Percentiles rank a stretch among this genome's conserved stretches.
Evolutionary conservation across 2,888 invertebrate species (phyloP).

Genomic region (Plemyria rubiginata): DNA sequence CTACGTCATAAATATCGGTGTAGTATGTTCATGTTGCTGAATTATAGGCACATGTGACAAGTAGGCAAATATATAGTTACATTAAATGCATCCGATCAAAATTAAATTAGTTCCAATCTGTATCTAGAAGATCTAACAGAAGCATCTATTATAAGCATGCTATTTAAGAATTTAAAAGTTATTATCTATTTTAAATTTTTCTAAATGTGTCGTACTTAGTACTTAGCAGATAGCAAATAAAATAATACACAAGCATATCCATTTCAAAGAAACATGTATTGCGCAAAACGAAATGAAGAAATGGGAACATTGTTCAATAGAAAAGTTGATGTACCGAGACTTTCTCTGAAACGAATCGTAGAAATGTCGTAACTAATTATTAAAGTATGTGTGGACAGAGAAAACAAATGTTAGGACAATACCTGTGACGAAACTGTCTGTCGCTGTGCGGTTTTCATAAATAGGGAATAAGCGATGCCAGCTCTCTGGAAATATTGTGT

Average conservation of each 20-base stretch:
- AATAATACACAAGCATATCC: not conserved
- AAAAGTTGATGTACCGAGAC: constrained; percentile 47
- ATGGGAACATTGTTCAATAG: constrained; percentile 42
- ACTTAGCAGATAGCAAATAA: no score
- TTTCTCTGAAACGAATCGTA: constrained; percentile 75
- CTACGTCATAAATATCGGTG: no score
- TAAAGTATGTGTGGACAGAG: constrained; percentile 55
- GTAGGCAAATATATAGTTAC: no score
- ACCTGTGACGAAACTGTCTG: constrained; percentile 12
- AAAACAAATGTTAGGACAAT: constrained; percentile 42
- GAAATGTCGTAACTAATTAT: constrained; percentile 70
- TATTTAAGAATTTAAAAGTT: no score
- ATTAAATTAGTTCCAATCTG: no score
- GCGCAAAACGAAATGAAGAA: constrained; percentile 38
- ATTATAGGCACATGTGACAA: no score
- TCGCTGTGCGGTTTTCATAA: constrained; percentile 23
- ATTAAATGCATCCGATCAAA: no score
- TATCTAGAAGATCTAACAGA: no score
- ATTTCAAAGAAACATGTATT: constrained; percentile 31
- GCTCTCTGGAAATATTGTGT: constrained; percentile 29
- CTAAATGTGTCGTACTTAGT: no score
- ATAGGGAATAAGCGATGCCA: constrained; percentile 10
- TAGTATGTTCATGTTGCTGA: no score
- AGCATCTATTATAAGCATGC: no score
- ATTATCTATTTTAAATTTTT: no score